These are phyloP conservation scores for Meriones psammophilus DNA, from an alignment of 2,797 vertebrate species.

Conservation along the genomic window DNA sequence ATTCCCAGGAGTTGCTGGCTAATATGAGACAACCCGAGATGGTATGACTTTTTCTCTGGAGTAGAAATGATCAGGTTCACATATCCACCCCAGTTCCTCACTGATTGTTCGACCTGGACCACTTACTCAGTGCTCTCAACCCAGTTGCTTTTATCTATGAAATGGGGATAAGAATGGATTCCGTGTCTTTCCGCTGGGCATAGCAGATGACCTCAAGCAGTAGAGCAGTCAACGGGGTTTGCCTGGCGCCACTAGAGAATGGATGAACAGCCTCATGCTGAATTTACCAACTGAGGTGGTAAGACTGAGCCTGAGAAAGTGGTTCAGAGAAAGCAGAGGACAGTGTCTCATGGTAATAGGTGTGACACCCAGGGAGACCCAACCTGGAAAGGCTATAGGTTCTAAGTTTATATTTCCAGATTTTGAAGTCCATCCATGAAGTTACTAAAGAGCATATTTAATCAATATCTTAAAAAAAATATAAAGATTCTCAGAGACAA, in stretches of 20 bases:
- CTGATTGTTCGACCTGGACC: background rate
- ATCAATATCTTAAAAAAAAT: background rate
- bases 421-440: background rate
- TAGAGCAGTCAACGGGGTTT: background rate
- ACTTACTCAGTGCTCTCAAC: background rate
- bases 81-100: background rate
- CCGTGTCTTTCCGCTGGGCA: too few relatives aligned
- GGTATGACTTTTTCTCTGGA: background rate
- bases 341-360: background rate
- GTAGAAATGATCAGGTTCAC: background rate
- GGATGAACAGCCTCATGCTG: background rate
- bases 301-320: background rate
- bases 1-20: background rate
- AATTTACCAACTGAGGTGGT: background rate
- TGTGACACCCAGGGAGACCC: background rate
- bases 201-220: background rate
- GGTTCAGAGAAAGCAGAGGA: background rate
- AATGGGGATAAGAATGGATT: background rate
- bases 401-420: conserved; percentile 20
- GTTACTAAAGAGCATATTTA: background rate
- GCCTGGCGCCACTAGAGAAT: background rate
- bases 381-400: background rate
- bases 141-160: background rate
- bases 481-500: conserved; percentile 65
- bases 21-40: background rate